Evolutionary conservation across 2,888 invertebrate species (phyloP).

Genomic region (Neoascia interrupta): DNA sequence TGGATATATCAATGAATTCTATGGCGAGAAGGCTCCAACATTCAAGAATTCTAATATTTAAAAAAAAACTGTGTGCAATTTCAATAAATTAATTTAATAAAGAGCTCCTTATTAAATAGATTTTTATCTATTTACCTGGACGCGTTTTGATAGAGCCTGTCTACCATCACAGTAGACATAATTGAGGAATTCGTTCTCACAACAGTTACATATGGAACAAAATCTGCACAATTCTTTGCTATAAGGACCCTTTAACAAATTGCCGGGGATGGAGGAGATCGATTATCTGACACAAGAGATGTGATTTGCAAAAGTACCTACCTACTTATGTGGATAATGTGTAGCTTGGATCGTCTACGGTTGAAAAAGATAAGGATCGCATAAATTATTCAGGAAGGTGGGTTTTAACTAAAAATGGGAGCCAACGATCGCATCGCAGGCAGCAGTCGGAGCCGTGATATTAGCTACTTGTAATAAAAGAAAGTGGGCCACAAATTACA

Average conservation of each 20-base stretch:
- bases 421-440: slow-evolving; percentile 30
- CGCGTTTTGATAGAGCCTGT: no score
- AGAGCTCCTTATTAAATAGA: no score
- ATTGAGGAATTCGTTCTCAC: not conserved
- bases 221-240: not conserved
- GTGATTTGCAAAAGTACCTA: not conserved
- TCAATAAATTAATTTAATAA: no score
- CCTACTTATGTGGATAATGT: slow-evolving; percentile 14
- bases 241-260: no score
- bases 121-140: no score
- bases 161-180: no score
- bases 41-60: no score
- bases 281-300: not conserved
- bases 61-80: no score
- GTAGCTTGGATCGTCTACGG: not conserved
- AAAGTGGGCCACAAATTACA: not conserved
- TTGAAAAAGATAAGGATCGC: not conserved
- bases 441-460: slow-evolving; percentile 10
- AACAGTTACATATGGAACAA: not conserved
- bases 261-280: not conserved
- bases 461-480: slow-evolving; percentile 8
- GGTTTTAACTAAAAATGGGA: slow-evolving; percentile 22
- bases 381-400: slow-evolving; percentile 23
- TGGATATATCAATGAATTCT: not conserved
- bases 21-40: not conserved